A percentile compares a stretch with the other conserved stretches of the same genome.
Evolutionary conservation across 2,797 vertebrate genomes (phyloP).

Genomic region (Huso huso): DNA sequence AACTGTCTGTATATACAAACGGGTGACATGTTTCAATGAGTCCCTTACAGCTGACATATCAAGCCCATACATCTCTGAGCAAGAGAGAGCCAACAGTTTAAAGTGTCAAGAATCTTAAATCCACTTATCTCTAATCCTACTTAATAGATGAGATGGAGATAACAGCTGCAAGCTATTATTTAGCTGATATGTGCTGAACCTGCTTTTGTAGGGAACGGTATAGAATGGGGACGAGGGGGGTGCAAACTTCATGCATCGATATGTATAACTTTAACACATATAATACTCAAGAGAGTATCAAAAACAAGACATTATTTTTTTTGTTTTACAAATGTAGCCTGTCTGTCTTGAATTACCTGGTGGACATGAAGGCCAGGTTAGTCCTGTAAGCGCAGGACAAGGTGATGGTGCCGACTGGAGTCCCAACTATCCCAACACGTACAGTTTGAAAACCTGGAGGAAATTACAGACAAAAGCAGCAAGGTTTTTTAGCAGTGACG

Average conservation of each 20-base stretch:
- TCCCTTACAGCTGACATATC: neutral
- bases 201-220: neutral
- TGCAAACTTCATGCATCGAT: no score
- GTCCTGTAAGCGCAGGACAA: constrained; percentile 95
- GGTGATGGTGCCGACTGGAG: constrained; percentile 88
- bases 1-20: constrained; percentile 74
- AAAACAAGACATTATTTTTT: no score
- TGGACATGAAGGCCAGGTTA: constrained; percentile 95
- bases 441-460: constrained; percentile 88
- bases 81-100: neutral
- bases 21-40: neutral
- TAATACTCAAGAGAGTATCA: no score
- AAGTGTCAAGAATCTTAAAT: constrained; percentile 1
- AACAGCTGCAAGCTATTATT: neutral
- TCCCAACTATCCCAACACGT: constrained; percentile 91
- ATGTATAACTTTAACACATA: no score
- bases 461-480: neutral
- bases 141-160: neutral
- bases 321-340: neutral
- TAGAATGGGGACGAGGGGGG: no score
- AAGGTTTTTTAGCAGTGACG: no score
- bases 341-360: constrained; percentile 60
- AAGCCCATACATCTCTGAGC: neutral
- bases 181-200: neutral
- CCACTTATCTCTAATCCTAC: constrained; percentile 7